Conservation (phyloP, 2,113 vertebrate genomes). For the Scolopax mira region DNA sequence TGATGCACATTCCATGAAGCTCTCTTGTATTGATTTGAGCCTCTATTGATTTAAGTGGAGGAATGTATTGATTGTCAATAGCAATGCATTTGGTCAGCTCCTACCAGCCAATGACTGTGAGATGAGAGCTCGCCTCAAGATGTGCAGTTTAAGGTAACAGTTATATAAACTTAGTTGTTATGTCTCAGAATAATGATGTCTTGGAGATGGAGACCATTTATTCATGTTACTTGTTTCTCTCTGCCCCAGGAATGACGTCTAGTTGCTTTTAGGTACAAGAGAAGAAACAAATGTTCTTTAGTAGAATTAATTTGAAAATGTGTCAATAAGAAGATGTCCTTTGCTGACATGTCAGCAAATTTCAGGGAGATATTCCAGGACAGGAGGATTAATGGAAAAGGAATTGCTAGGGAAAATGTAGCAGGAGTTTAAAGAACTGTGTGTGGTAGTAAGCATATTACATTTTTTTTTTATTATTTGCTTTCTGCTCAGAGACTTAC, state of each 20-base stretch:
- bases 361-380: slow-evolving; percentile 24
- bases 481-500: slow-evolving; percentile 13
- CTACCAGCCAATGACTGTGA: not conserved
- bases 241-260: not conserved
- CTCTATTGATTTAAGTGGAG: not conserved
- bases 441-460: slow-evolving; percentile 10
- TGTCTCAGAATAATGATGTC: slow-evolving; percentile 13
- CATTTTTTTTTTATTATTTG: slow-evolving; percentile 53
- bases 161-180: not conserved
- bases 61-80: not conserved
- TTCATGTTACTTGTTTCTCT: slow-evolving; percentile 25
- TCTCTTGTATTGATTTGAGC: not conserved
- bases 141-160: not conserved
- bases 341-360: slow-evolving; percentile 56
- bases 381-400: slow-evolving; percentile 22
- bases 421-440: slow-evolving; percentile 37
- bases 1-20: not conserved
- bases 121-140: not conserved
- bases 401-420: slow-evolving; percentile 46
- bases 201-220: not conserved
- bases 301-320: slow-evolving; percentile 42
- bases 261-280: slow-evolving; percentile 12
- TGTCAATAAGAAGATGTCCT: slow-evolving; percentile 48
- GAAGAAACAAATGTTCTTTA: slow-evolving; percentile 25
- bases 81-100: not conserved